Conservation (phyloP, 2,888 invertebrate species). For the Caprella mutica region DNA sequence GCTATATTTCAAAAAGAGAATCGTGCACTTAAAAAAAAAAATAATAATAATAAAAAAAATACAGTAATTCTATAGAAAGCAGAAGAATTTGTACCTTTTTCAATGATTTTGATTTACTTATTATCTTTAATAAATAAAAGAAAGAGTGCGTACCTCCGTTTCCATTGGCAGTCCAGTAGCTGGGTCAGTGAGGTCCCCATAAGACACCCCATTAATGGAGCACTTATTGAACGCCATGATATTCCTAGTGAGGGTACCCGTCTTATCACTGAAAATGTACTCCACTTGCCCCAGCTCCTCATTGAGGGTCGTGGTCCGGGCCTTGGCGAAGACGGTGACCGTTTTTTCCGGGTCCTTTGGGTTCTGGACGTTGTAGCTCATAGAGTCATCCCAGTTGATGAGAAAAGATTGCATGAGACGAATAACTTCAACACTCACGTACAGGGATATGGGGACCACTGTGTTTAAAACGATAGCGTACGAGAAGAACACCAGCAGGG, state of each 20-base stretch:
- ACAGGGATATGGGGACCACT: conserved; percentile 97
- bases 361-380: conserved; percentile 57
- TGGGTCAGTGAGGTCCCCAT: conserved; percentile 82
- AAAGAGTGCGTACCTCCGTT: conserved; percentile 50
- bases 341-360: conserved; percentile 51
- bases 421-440: conserved; percentile 87
- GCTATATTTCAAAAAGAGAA: too few relatives aligned
- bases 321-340: conserved; percentile 58
- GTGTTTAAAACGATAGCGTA: conserved; percentile 99
- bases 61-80: too few relatives aligned
- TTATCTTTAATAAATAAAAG: too few relatives aligned
- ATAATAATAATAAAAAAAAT: too few relatives aligned
- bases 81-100: too few relatives aligned
- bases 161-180: conserved; percentile 76
- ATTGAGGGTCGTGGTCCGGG: conserved; percentile 93
- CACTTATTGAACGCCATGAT: conserved; percentile 99
- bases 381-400: conserved; percentile 98
- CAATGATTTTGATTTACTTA: too few relatives aligned
- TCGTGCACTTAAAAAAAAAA: too few relatives aligned
- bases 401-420: conserved; percentile 95
- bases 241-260: conserved; percentile 94
- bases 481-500: conserved; percentile 94
- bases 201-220: conserved; percentile 80
- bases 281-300: conserved; percentile 98
- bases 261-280: conserved; percentile 98